Base-by-base conservation (phyloP, 1,140 invertebrate species). In the Cydia strobilella region DNA sequence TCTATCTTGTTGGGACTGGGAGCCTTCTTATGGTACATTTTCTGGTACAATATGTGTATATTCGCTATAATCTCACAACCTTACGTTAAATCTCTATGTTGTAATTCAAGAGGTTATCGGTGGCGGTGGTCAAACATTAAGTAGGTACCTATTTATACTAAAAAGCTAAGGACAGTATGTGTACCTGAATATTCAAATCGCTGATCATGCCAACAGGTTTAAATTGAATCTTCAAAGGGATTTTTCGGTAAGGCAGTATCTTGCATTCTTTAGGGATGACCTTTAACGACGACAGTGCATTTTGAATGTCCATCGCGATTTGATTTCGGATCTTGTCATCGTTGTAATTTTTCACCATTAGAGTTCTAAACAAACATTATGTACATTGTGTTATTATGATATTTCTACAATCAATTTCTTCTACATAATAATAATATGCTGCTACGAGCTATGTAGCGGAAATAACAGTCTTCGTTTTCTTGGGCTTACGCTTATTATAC, bases 121-220 rank as follows among this genome's bases (percentile, higher is more conserved):
- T 3, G 31, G 31, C 25, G 25, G 25, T 25, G n/a, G n/a, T n/a
- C n/a, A n/a, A n/a, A n/a, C n/a, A n/a, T n/a, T n/a, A n/a, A n/a
- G n/a, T n/a, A n/a, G n/a, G n/a, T n/a, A n/a, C n/a, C n/a, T n/a
- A n/a, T n/a, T n/a, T n/a, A n/a, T n/a, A n/a, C n/a, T 6, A 72
- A 7, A 59, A 23, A 54, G 27, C 72, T 18, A 31, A 54, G 12
- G 23, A 23, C 2, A 45, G 18, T 65, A 48, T 5, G 51, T 54
- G n/a, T 73, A 90, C 90, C 85, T 92, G 89, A 59, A 90, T 84
- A 72, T 89, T 83, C 3, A 92, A 77, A n/a, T 79, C 80, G 35
- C 80, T 90, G 73, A 93, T 91, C 81, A 90, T 82, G 6, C 86
- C 89, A n/a, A 91, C 78, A 4, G 90, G 90, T 74, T 91, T 91